Evolutionary conservation across 1,140 invertebrate genomes (phyloP).

Genomic region (Bombyx mandarina): DNA sequence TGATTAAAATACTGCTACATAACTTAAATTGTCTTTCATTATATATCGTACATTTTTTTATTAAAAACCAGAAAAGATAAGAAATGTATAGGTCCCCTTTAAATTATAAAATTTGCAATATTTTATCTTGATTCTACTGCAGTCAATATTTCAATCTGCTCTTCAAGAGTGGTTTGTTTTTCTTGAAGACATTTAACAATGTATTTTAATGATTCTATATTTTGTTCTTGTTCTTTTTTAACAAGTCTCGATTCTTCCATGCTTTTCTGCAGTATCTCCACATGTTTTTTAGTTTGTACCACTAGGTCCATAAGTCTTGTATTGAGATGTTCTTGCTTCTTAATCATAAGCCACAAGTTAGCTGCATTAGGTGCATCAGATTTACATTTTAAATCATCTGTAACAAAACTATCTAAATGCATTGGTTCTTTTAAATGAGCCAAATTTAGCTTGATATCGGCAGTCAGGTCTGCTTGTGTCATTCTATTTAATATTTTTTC

Average conservation of each 20-base stretch:
- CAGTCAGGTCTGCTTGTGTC: conserved; percentile 34
- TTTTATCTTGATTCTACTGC: conserved; percentile 48
- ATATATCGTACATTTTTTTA: no score
- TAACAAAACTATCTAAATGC: conserved; percentile 39
- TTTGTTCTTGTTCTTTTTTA: conserved; percentile 39
- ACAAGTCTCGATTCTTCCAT: conserved; percentile 25
- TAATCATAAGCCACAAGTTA: conserved; percentile 47
- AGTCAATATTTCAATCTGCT: conserved; percentile 59
- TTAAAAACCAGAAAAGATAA: no score
- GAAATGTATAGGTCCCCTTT: no score
- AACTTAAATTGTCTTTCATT: no score
- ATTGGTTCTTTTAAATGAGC: conserved; percentile 32
- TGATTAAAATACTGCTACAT: no score
- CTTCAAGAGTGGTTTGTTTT: conserved; percentile 57
- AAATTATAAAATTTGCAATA: no score
- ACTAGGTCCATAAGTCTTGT: conserved; percentile 34
- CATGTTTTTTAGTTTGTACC: conserved; percentile 39
- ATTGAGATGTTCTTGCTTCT: conserved; percentile 53
- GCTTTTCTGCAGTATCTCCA: conserved; percentile 39
- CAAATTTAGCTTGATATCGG: conserved; percentile 36
- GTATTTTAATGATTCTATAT: conserved; percentile 47
- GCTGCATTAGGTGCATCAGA: conserved; percentile 34
- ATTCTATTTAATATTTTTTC: conserved; percentile 37
- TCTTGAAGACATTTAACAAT: conserved; percentile 58
- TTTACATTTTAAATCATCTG: conserved; percentile 39